Percentiles rank a stretch among this genome's conserved stretches.
Evolutionary conservation across 2,888 invertebrate genomes (phyloP).

Genomic region (Esperia sulphurella): DNA sequence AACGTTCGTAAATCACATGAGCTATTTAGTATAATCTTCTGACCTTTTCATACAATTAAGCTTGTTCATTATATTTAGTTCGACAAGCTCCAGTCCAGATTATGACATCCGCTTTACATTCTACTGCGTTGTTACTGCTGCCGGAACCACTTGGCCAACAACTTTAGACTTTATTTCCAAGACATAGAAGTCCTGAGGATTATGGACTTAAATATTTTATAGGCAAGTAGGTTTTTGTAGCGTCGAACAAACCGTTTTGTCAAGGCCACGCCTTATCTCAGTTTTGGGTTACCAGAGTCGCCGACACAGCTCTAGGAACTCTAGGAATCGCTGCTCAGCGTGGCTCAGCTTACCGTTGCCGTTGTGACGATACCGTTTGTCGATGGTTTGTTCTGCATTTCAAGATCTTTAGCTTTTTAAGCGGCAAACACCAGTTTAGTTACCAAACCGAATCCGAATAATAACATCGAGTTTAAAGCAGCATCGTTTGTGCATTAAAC

Average conservation of each 20-base stretch:
- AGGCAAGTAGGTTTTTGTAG: slow-evolving; percentile 3
- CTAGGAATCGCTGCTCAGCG: slow-evolving; percentile 28
- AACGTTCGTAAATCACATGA: slow-evolving; percentile 14
- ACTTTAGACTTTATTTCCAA: slow-evolving; percentile 21
- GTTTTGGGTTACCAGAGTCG: slow-evolving; percentile 61
- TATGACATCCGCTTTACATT: slow-evolving; percentile 55
- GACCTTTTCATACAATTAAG: slow-evolving; percentile 28
- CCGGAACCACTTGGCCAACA: not conserved
- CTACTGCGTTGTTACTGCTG: slow-evolving; percentile 9
- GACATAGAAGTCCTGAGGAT: slow-evolving; percentile 17
- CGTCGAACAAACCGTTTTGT: slow-evolving; percentile 28
- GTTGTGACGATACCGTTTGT: not conserved
- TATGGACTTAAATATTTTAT: slow-evolving; percentile 6
- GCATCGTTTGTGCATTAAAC: too few relatives aligned
- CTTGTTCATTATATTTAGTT: slow-evolving; percentile 41
- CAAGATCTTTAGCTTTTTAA: too few relatives aligned
- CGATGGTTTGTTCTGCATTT: not conserved
- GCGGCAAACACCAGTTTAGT: too few relatives aligned
- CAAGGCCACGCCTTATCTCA: slow-evolving; percentile 59
- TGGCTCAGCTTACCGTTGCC: slow-evolving; percentile 34
- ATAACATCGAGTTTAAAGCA: too few relatives aligned
- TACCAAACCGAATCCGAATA: too few relatives aligned
- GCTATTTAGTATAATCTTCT: slow-evolving; percentile 30
- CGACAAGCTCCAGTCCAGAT: slow-evolving; percentile 39
- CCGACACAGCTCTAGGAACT: slow-evolving; percentile 47